Percentiles rank a stretch among this genome's conserved stretches.
Evolutionary conservation across 2,888 invertebrate genomes (phyloP).

Genomic region (Microplitis manilae): DNA sequence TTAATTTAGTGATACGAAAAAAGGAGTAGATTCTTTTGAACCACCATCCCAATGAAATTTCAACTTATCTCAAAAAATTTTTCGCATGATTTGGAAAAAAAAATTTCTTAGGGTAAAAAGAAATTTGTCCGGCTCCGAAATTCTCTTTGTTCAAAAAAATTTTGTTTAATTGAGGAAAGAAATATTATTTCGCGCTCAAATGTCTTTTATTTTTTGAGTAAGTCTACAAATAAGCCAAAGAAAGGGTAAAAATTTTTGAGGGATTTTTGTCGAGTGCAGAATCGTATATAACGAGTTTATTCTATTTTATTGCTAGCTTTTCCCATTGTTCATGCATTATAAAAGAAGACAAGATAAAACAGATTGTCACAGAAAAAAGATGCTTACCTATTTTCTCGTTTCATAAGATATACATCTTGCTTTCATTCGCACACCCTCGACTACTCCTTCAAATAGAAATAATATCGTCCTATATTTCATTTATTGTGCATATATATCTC

Average conservation of each 20-base stretch:
- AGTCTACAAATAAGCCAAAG: background rate
- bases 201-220: too few species aligned
- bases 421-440: background rate
- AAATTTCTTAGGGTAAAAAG: too few species aligned
- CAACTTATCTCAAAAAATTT: too few species aligned
- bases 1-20: too few species aligned
- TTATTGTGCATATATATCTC: background rate
- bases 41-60: too few species aligned
- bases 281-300: background rate
- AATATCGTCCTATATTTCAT: background rate
- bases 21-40: too few species aligned
- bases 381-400: conserved; percentile 1
- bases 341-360: background rate
- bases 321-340: background rate
- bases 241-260: background rate
- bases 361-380: background rate
- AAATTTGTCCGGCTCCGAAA: too few species aligned
- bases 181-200: too few species aligned
- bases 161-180: too few species aligned
- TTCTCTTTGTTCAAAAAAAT: too few species aligned
- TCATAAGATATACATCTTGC: conserved; percentile 1
- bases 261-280: background rate
- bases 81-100: too few species aligned
- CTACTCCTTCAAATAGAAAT: background rate
- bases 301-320: background rate